phyloP scores from a whole-genome alignment of 2,113 vertebrate species.

The Cyprinodon brontotheroides region DNA sequence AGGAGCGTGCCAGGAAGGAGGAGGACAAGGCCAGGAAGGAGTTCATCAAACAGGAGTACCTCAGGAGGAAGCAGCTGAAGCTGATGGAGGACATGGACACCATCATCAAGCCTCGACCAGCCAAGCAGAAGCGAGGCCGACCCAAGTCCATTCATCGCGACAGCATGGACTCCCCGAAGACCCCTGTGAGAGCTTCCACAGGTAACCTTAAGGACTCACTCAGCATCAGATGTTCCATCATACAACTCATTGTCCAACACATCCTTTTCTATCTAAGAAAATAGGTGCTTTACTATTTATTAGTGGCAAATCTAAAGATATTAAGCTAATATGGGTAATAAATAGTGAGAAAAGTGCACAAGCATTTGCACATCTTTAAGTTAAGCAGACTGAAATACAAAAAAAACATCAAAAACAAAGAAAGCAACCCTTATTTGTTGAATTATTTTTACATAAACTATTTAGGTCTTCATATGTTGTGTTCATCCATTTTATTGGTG shows the following conservation, averaged over 20 bases:
- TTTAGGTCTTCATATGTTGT: not conserved
- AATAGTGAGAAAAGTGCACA: not conserved
- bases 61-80: conserved; percentile 95
- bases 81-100: conserved; percentile 97
- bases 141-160: conserved; percentile 96
- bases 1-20: conserved; percentile 94
- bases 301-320: not conserved
- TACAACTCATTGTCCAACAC: conserved; percentile 72
- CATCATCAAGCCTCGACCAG: conserved; percentile 87
- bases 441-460: conserved; percentile 2
- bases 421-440: too few species aligned
- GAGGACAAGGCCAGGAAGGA: conserved; percentile 91
- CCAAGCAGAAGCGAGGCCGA: conserved; percentile 88
- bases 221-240: conserved; percentile 10
- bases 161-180: conserved; percentile 89
- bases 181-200: conserved; percentile 89
- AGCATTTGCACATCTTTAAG: not conserved
- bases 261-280: conserved; percentile 63
- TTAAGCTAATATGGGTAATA: not conserved
- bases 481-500: conserved; percentile 5
- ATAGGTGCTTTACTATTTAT: not conserved
- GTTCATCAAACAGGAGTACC: conserved; percentile 96
- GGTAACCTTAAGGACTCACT: conserved; percentile 79
- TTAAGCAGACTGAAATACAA: not conserved
- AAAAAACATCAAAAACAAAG: not conserved